A percentile compares a stretch with the other conserved stretches of the same genome.
phyloP scores from a whole-genome alignment of 2,113 vertebrate species.

The Zosterops pallidus region DNA sequence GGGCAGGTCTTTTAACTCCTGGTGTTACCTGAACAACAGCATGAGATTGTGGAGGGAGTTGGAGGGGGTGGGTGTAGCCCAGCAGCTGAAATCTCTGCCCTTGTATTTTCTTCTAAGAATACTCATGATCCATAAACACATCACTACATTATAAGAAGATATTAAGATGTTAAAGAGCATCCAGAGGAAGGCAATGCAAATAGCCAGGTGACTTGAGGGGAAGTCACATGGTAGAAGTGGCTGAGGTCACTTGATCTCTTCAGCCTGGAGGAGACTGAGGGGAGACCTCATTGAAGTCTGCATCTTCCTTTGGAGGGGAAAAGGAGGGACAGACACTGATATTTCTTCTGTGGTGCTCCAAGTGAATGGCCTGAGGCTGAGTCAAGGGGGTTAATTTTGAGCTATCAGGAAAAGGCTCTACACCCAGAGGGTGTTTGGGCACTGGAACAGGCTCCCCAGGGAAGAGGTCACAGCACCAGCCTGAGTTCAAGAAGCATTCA shows the following conservation, averaged over 20 bases:
- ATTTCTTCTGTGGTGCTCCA: rapidly evolving
- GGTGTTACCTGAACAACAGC: background rate
- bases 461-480: no score
- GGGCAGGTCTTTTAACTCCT: background rate
- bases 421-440: background rate
- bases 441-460: background rate
- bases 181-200: background rate
- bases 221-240: background rate
- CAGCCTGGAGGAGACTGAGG: background rate
- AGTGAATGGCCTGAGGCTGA: background rate
- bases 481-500: background rate
- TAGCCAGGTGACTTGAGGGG: background rate
- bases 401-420: background rate
- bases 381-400: background rate
- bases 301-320: background rate
- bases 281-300: background rate
- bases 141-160: background rate
- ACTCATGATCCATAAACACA: background rate
- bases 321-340: background rate
- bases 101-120: background rate
- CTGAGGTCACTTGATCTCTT: background rate
- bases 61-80: background rate
- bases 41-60: background rate
- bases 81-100: background rate
- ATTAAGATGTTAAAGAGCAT: background rate